A percentile compares a stretch with the other conserved stretches of the same genome.
Conservation (phyloP, 2,797 vertebrate species). For the Lerista edwardsae region DNA sequence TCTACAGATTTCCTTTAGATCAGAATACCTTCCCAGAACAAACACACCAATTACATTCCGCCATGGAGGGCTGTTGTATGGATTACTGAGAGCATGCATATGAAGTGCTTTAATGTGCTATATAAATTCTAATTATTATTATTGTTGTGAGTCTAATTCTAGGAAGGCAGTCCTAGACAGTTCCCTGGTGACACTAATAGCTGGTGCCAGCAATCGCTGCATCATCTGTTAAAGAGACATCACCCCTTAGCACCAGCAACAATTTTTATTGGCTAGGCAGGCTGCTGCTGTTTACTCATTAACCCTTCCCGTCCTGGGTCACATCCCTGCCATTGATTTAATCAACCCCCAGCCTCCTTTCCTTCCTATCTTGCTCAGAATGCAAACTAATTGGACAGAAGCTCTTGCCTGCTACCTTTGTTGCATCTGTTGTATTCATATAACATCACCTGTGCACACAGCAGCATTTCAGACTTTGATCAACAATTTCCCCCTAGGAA, state of each 20-base stretch:
- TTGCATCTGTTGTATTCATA: background rate
- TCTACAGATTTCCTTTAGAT: background rate
- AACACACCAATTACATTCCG: background rate
- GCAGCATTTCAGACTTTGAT: background rate
- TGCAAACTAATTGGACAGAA: background rate
- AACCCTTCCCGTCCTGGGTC: background rate
- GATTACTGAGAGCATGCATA: background rate
- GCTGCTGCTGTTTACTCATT: background rate
- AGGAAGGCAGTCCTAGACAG: background rate
- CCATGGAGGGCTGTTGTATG: background rate
- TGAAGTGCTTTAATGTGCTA: background rate
- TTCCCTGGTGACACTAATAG: background rate
- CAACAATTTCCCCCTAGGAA: background rate
- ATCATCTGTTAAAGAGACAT: background rate
- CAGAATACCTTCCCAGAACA: background rate
- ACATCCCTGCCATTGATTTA: background rate
- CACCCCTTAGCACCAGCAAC: background rate
- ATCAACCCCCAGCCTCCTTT: background rate
- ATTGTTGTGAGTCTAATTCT: background rate
- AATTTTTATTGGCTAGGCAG: background rate
- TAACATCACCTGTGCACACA: too few relatives aligned
- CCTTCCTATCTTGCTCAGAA: background rate
- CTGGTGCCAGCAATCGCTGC: background rate
- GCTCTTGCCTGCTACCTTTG: background rate
- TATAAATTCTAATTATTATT: background rate